Conservation (phyloP, 1,140 invertebrate species). For the Odontomachus brunneus region DNA sequence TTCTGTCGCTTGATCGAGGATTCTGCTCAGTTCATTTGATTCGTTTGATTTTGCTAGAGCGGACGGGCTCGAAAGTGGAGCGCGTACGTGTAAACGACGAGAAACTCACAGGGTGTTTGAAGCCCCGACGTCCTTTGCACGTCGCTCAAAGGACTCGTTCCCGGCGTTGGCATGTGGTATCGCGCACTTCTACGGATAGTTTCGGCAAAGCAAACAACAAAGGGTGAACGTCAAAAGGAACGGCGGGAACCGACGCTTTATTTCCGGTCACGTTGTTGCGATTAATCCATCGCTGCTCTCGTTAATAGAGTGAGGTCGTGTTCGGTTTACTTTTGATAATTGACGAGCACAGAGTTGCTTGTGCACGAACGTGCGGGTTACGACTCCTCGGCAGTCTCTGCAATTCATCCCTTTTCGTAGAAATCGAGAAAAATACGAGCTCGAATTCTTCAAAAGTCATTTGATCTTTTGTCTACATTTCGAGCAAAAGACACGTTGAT, state of each 20-base stretch:
- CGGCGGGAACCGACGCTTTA: constrained; percentile 18
- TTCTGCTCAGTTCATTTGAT: constrained; percentile 53
- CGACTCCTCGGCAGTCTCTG: too few species aligned
- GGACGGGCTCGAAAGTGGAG: constrained; percentile 35
- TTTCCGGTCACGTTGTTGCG: constrained; percentile 17
- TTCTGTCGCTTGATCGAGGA: constrained; percentile 46
- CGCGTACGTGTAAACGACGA: constrained; percentile 40
- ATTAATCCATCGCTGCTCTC: constrained; percentile 18
- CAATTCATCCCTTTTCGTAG: too few species aligned
- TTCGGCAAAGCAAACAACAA: constrained; percentile 42
- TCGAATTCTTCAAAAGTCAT: too few species aligned
- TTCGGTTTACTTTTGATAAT: background rate
- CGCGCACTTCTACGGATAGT: constrained; percentile 20
- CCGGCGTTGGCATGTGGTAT: constrained; percentile 29
- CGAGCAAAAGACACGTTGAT: too few species aligned
- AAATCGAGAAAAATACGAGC: too few species aligned
- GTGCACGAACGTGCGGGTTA: too few species aligned
- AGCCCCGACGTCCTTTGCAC: constrained; percentile 22
- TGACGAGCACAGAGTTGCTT: background rate
- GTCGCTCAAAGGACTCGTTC: constrained; percentile 31
- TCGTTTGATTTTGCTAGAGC: constrained; percentile 39
- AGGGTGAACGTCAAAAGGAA: constrained; percentile 34
- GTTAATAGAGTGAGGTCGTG: constrained; percentile 37
- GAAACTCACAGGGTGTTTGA: constrained; percentile 17
- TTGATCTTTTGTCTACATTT: too few species aligned